These are phyloP conservation scores for Drosophila quinaria DNA, from an alignment of 2,888 invertebrate genomes.

Conservation along the genomic window DNA sequence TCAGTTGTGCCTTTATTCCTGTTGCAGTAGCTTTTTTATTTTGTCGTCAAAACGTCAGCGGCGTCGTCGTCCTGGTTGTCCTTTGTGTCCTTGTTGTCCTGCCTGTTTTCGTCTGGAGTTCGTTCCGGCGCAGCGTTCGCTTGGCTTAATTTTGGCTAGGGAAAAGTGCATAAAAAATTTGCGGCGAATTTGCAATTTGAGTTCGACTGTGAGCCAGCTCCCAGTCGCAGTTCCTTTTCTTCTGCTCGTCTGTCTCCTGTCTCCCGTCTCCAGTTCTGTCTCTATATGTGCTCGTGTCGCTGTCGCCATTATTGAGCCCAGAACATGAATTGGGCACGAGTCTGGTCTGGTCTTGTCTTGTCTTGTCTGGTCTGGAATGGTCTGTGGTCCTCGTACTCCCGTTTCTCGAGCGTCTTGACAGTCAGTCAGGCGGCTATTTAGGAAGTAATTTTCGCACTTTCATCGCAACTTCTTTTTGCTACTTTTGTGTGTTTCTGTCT, in stretches of 20 bases:
- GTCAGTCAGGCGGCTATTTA: conserved; percentile 80
- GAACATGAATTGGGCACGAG: conserved; percentile 61
- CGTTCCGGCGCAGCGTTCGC: conserved; percentile 69
- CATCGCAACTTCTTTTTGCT: conserved; percentile 62
- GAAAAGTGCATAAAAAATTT: conserved; percentile 81
- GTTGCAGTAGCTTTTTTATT: conserved; percentile 71
- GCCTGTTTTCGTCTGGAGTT: conserved; percentile 60
- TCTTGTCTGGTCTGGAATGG: conserved; percentile 16
- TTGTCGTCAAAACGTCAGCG: conserved; percentile 77
- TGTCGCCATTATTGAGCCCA: conserved; percentile 69
- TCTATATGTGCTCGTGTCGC: conserved; percentile 28
- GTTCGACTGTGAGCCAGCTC: conserved; percentile 57
- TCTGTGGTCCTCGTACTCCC: conserved; percentile 22
- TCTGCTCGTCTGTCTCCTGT: not conserved
- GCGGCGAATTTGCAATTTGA: conserved; percentile 80
- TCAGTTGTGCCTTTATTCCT: conserved; percentile 65
- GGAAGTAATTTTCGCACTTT: conserved; percentile 81
- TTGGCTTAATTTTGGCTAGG: conserved; percentile 78
- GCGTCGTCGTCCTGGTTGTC: conserved; percentile 24
- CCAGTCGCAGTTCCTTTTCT: conserved; percentile 3
- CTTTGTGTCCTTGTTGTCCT: conserved; percentile 28
- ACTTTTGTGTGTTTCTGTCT: conserved; percentile 13
- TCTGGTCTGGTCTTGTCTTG: conserved; percentile 29
- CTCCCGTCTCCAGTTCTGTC: not conserved
- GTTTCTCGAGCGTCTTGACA: conserved; percentile 61